These are phyloP conservation scores for Lagorchestes hirsutus DNA, from an alignment of 2,797 vertebrate genomes.

Conservation along the genomic window DNA sequence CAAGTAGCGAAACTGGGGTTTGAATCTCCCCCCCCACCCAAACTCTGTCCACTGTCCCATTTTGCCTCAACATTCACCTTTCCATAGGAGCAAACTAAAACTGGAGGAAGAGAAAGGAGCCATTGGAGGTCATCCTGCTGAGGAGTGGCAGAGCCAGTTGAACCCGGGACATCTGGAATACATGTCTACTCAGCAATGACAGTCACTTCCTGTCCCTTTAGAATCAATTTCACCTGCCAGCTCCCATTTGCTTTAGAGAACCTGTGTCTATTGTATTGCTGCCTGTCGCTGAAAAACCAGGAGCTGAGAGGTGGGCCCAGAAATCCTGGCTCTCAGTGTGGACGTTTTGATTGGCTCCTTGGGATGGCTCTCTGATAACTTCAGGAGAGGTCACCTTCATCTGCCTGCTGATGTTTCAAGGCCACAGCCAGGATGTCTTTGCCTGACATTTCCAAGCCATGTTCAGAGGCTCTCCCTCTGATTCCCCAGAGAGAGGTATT, in stretches of 20 bases:
- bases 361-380: conserved; percentile 53
- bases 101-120: neutral
- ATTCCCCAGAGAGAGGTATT: conserved; percentile 29
- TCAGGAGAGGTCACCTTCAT: conserved; percentile 43
- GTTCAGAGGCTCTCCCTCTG: conserved; percentile 43
- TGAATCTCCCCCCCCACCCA: neutral
- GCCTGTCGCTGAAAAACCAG: conserved; percentile 35
- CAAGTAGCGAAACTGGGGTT: neutral
- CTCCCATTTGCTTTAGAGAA: conserved; percentile 56
- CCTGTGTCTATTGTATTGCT: neutral
- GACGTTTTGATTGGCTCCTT: conserved; percentile 51
- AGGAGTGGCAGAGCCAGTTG: conserved; percentile 20
- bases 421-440: conserved; percentile 45
- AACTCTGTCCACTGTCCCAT: neutral
- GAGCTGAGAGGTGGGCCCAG: neutral
- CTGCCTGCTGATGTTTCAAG: conserved; percentile 52
- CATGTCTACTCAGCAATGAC: neutral
- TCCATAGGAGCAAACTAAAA: neutral
- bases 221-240: conserved; percentile 49
- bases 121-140: conserved; percentile 7
- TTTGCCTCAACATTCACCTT: neutral
- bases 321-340: conserved; percentile 51
- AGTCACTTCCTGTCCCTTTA: conserved; percentile 18
- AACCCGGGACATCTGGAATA: neutral
- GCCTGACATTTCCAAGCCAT: conserved; percentile 41